phyloP scores from a whole-genome alignment of 2,888 invertebrate genomes.

The Liposcelis brunnea region DNA sequence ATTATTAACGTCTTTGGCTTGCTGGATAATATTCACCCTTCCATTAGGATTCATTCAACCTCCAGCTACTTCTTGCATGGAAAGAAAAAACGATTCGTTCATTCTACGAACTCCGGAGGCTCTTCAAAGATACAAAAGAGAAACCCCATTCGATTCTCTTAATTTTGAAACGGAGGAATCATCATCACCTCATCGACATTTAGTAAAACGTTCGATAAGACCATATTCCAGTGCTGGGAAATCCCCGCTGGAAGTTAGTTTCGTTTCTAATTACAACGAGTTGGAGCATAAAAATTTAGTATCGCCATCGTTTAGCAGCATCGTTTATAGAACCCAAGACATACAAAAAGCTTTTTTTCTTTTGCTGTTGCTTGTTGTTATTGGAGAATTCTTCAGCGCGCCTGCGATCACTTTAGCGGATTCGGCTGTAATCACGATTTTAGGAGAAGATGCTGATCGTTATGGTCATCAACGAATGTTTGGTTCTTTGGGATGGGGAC shows the following conservation, averaged over 20 bases:
- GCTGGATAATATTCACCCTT: slow-evolving; percentile 94
- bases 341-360: slow-evolving; percentile 94
- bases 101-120: slow-evolving; percentile 41
- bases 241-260: slow-evolving; percentile 58
- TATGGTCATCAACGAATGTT: slow-evolving; percentile 98
- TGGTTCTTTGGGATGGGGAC: slow-evolving; percentile 93
- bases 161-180: slow-evolving; percentile 3
- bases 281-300: slow-evolving; percentile 57
- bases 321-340: slow-evolving; percentile 71
- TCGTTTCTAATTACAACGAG: slow-evolving; percentile 58
- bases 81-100: slow-evolving; percentile 40
- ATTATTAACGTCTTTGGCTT: slow-evolving; percentile 73
- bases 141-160: slow-evolving; percentile 8
- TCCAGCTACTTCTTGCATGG: slow-evolving; percentile 74
- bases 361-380: slow-evolving; percentile 74
- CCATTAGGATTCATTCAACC: slow-evolving; percentile 92
- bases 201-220: slow-evolving; percentile 12
- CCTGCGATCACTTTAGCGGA: slow-evolving; percentile 91
- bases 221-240: slow-evolving; percentile 32
- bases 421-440: slow-evolving; percentile 72
- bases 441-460: slow-evolving; percentile 74
- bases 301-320: slow-evolving; percentile 79
- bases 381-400: slow-evolving; percentile 95
- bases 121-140: slow-evolving; percentile 30
- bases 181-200: neutral